Evolutionary conservation across 64 coral and sea anemone genomes (phyloP).

Genomic region (Pocillopora verrucosa): DNA sequence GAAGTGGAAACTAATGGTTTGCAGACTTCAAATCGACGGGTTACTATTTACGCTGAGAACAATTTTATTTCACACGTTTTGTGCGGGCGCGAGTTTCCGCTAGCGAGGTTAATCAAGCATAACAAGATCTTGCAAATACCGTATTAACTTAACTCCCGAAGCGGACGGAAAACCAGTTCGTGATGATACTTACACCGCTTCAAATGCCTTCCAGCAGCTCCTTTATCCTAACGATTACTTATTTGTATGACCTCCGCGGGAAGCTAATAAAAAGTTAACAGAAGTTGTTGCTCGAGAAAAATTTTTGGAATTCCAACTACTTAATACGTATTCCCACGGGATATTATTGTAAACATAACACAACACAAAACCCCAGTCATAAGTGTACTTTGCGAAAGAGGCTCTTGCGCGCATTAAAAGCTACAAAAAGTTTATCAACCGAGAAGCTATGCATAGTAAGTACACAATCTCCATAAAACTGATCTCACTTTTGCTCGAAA

Average conservation of each 20-base stretch:
- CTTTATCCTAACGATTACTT: neutral
- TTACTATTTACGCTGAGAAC: neutral
- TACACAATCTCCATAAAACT: too few relatives aligned
- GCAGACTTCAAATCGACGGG: neutral
- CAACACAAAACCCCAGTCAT: neutral
- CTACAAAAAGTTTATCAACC: neutral
- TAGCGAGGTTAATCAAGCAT: neutral
- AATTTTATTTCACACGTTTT: neutral
- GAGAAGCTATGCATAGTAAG: neutral
- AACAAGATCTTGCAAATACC: neutral
- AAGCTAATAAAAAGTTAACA: constrained; percentile 27
- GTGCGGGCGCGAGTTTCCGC: neutral
- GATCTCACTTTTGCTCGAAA: neutral
- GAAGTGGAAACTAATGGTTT: neutral
- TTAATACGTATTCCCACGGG: constrained; percentile 51
- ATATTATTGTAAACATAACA: constrained; percentile 41
- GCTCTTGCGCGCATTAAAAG: neutral
- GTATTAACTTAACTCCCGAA: neutral
- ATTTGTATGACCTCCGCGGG: neutral
- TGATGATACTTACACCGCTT: neutral
- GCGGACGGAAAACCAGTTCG: neutral
- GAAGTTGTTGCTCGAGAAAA: constrained; percentile 7
- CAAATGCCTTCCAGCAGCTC: neutral
- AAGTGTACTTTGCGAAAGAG: constrained; percentile 36
- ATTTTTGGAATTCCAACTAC: constrained; percentile 55